Evolutionary conservation across 2,113 vertebrate genomes (phyloP).

Genomic region (Alligator mississippiensis): DNA sequence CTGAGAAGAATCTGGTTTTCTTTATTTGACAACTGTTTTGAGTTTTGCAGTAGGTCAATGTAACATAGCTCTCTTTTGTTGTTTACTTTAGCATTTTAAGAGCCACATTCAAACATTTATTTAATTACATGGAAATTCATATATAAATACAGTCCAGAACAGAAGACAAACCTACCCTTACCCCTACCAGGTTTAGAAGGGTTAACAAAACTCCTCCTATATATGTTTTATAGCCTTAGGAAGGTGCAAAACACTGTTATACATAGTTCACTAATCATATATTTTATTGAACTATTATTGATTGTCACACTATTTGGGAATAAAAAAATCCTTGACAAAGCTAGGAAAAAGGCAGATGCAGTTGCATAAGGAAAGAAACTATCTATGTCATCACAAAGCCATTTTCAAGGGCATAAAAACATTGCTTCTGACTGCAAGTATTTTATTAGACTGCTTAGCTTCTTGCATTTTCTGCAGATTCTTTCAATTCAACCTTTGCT

Average conservation of each 20-base stretch:
- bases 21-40: neutral
- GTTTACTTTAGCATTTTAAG: neutral
- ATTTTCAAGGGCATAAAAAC: conserved; percentile 57
- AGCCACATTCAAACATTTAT: neutral
- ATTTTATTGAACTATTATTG: conserved; percentile 65
- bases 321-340: conserved; percentile 49
- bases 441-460: conserved; percentile 48
- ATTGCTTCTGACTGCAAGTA: neutral
- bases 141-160: too few relatives aligned
- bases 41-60: neutral
- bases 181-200: neutral
- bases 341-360: conserved; percentile 34
- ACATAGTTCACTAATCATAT: conserved; percentile 6
- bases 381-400: conserved; percentile 58
- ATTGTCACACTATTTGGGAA: conserved; percentile 49
- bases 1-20: neutral
- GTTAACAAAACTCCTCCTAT: neutral
- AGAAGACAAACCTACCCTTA: too few relatives aligned
- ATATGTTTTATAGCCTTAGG: neutral
- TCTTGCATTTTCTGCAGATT: conserved; percentile 20
- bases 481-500: conserved; percentile 29
- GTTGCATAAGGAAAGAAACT: conserved; percentile 35
- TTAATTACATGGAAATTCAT: neutral
- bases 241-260: conserved; percentile 7
- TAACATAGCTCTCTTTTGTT: neutral